Conservation (phyloP, 2,113 vertebrate genomes). For the Bos taurus region DNA sequence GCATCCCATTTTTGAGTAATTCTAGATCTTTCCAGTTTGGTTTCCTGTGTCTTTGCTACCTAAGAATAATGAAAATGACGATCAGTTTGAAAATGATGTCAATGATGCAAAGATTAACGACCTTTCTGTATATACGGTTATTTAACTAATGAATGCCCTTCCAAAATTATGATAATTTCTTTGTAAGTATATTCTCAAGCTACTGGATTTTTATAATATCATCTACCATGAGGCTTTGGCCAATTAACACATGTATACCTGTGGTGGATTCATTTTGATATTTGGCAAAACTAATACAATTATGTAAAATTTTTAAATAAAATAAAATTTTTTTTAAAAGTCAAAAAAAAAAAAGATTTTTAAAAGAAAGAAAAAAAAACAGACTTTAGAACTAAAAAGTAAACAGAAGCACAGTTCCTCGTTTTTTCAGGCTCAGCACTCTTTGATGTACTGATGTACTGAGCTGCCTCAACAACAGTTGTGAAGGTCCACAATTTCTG, state of each 20-base stretch:
- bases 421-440: not conserved
- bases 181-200: not conserved
- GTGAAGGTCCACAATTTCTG: not conserved
- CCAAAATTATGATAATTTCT: not conserved
- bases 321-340: too few relatives aligned
- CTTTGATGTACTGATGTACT: not conserved
- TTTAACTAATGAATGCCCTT: not conserved
- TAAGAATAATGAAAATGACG: conserved; percentile 12
- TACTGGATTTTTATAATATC: not conserved
- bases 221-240: not conserved
- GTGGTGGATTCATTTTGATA: too few relatives aligned
- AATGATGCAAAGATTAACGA: not conserved
- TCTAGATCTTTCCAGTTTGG: not conserved
- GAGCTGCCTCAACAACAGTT: not conserved
- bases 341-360: not conserved
- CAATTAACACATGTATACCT: not conserved
- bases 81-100: conserved; percentile 5
- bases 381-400: not conserved
- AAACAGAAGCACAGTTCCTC: not conserved
- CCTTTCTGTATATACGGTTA: not conserved
- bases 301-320: too few relatives aligned
- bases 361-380: not conserved
- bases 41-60: not conserved
- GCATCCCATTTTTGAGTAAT: not conserved
- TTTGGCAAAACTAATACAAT: too few relatives aligned